Base-by-base conservation (phyloP, 1,140 invertebrate species). In the Sesamia nonagrioides region DNA sequence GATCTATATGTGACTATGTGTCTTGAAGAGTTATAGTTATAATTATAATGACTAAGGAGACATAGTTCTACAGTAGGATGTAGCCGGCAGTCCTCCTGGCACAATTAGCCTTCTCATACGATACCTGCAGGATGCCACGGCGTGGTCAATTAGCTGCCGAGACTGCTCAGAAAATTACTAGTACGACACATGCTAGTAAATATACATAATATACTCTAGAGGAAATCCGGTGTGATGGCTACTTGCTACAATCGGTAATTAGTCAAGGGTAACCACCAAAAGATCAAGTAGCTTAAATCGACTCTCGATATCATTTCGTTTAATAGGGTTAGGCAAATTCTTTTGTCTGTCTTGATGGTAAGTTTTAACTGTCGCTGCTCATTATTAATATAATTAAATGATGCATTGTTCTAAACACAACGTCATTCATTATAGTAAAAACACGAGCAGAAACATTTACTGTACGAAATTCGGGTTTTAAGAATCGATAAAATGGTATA, bases 51-150 rank as follows among this genome's bases (percentile, higher is more conserved):
- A 61, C 58, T 61, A 35, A 13, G 15, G 5, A 37, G 27, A 27
- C 21, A 56, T 27, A 27, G 60, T 4, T 42, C 35, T 37, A 37
- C n/a, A 21, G 42, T 48, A 17, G 15, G 63, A 45, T 17, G 11
- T 33, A 61, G 6, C 37, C n/a, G 61, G 4, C 63, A 48, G 42
- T 68, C 40, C 40, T 66, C 9, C 42, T 68, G 21, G 18, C n/a
- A 21, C 40, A 68, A 68, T 68, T 68, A 68, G 21, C 63, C 63
- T n/a, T 48, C 63, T 68, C 42, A 45, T 61, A 37, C 63, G 63
- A 68, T 42, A 68, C 63, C 63, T 42, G 48, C 63, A 68, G 63
- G 63, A 68, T 48, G 63, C 50, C 42, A 68, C 63, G 37, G 63
- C 40, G 18, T 21, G 63, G 63, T 50, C 63, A 50, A 68, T 68